Evolutionary conservation across 1,140 invertebrate species (phyloP).

Genomic region (Zophobas morio): DNA sequence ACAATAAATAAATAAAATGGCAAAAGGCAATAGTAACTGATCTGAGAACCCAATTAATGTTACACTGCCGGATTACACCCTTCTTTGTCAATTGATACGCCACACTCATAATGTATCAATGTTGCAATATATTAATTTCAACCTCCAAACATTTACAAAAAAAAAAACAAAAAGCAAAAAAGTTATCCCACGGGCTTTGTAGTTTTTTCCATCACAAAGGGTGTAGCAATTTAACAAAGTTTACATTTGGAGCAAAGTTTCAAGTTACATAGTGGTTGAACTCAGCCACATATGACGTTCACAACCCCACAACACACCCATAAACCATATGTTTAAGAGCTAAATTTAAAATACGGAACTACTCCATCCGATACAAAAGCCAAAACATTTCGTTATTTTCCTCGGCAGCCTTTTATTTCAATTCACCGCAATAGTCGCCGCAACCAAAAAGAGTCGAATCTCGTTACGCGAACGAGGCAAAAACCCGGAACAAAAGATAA

Average conservation of each 20-base stretch:
- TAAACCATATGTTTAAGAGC: constrained; percentile 33
- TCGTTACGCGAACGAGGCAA: constrained; percentile 19
- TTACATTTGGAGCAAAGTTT: neutral
- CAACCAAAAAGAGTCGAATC: constrained; percentile 10
- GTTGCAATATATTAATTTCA: no score
- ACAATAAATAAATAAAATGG: no score
- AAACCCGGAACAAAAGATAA: constrained; percentile 22
- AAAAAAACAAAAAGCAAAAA: neutral
- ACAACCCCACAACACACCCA: neutral
- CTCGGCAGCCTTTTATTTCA: neutral
- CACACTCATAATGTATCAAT: no score
- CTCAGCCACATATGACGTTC: neutral
- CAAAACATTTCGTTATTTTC: neutral
- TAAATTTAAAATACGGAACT: constrained; percentile 37
- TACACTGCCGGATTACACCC: no score
- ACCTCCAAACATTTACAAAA: no score
- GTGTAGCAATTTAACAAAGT: neutral
- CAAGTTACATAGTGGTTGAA: neutral
- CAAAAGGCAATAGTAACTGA: no score
- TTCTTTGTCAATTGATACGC: no score
- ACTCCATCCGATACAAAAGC: neutral
- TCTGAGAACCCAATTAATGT: no score
- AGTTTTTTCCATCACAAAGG: neutral
- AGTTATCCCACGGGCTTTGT: neutral
- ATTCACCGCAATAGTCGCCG: neutral